A percentile compares a stretch with the other conserved stretches of the same genome.
Conservation (phyloP, 2,113 vertebrate genomes). For the Heterotilapia buettikoferi region DNA sequence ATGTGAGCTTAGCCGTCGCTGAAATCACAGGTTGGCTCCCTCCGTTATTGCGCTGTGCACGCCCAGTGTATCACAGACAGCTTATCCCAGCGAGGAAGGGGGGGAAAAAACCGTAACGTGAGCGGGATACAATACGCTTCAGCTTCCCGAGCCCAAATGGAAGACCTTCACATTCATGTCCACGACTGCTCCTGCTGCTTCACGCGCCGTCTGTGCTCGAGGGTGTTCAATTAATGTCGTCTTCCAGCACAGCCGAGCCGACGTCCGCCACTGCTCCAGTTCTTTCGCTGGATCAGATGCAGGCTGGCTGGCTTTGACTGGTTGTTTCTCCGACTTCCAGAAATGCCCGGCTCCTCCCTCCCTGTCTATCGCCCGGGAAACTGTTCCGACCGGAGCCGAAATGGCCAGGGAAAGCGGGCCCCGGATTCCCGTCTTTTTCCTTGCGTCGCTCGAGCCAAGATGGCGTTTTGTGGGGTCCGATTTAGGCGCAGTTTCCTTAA, state of each 20-base stretch:
- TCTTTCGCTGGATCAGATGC: slow-evolving; percentile 46
- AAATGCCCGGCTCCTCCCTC: slow-evolving; percentile 70
- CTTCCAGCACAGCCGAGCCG: slow-evolving; percentile 11
- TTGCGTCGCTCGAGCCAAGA: slow-evolving; percentile 60
- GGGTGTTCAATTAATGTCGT: background rate
- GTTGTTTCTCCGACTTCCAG: slow-evolving; percentile 62
- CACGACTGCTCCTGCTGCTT: background rate
- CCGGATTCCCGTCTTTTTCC: background rate
- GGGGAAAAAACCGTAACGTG: background rate
- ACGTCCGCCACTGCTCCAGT: slow-evolving; percentile 48
- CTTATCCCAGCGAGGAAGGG: slow-evolving; percentile 29
- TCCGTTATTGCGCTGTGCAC: slow-evolving; percentile 52
- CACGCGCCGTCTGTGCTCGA: background rate
- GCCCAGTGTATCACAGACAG: slow-evolving; percentile 46
- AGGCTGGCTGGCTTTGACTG: slow-evolving; percentile 60
- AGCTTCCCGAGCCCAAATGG: slow-evolving; percentile 33
- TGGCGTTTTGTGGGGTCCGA: slow-evolving; percentile 32
- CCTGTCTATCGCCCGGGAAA: slow-evolving; percentile 52
- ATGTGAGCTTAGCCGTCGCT: slow-evolving; percentile 32
- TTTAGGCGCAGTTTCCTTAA: slow-evolving; percentile 64
- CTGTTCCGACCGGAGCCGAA: slow-evolving; percentile 54
- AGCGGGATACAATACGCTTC: slow-evolving; percentile 24
- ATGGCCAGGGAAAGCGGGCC: slow-evolving; percentile 32
- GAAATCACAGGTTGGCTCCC: slow-evolving; percentile 37
- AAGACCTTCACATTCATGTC: slow-evolving; percentile 30